phyloP scores from a whole-genome alignment of 2,113 vertebrate species.

The Megaceryle maxima region DNA sequence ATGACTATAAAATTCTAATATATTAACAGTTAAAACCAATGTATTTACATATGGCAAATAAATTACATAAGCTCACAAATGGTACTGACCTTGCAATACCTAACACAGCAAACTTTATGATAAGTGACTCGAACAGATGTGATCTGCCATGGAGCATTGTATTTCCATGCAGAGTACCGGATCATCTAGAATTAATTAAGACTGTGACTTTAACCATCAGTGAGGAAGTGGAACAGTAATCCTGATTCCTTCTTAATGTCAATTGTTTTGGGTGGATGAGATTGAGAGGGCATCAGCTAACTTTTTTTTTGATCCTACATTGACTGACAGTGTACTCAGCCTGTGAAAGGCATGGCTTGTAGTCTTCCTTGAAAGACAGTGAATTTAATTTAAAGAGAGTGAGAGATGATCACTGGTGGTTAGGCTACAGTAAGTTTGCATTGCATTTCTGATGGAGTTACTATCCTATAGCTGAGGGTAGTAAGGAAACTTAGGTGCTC shows the following conservation, averaged over 20 bases:
- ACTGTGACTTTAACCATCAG: neutral
- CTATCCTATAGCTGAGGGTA: neutral
- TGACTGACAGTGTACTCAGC: neutral
- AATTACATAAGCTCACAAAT: constrained; percentile 1
- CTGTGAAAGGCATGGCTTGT: neutral
- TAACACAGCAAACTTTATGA: neutral
- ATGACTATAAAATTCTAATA: neutral
- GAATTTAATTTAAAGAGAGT: neutral
- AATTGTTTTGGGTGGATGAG: neutral
- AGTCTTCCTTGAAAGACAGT: neutral
- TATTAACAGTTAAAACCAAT: neutral
- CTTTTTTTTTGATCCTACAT: neutral
- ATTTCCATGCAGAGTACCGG: neutral
- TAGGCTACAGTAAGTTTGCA: neutral
- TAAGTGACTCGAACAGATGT: neutral
- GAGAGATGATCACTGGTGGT: neutral
- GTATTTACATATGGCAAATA: neutral
- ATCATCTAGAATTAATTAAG: neutral
- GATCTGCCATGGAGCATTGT: neutral
- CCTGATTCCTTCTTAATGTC: neutral
- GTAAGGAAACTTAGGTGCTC: neutral
- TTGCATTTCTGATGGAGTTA: neutral
- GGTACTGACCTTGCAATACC: neutral
- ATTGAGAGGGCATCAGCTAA: neutral
- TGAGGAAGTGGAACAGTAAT: neutral